Base-by-base conservation (phyloP, 2,888 invertebrate genomes). In the Aplocera efformata region DNA sequence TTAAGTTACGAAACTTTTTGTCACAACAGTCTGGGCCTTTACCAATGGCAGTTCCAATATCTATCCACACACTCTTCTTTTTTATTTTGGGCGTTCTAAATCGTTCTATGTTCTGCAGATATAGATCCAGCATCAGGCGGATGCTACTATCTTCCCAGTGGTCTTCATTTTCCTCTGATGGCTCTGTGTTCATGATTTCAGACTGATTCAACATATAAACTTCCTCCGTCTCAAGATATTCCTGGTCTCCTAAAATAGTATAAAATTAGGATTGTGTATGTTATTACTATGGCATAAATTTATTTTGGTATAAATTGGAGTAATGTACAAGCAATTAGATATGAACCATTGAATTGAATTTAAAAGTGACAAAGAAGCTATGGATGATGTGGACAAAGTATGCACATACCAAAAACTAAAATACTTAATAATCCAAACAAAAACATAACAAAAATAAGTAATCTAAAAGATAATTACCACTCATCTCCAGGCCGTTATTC, bases 1-100 rank as follows among this genome's bases (percentile, higher is more conserved):
- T 88, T 27, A 88, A 58, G 56, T 88, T 88, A 39, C 88, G 67
- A 53, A 86, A 86, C 51, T 88, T 88, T 49, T 84, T 86, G 47
- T 86, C 85, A 53, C 86, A 88, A 33, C 73, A 68, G 6, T 84
- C 81, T 1, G 86, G 80, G 1, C 74, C 69, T 58, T 83, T 82
- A 0, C 80, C 81, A 1, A 86, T 67, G 1, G 66, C 68, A 31
- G 67, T 67, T 1, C 74, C 67, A 20, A 86, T 82, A 6, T 84
- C 80, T 1, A 72, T 60, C 88, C 88, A 88, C 0, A 86, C 70
- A 67, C 76, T 81, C 43, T 84, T 88, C 59, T 88, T 88, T 32
- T 73, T 83, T 1, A 84, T 78, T 70, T 85, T 85, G 7, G 84
- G 83, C 45, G 79, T 81, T 39, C 85, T 63, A 45, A 88, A 88